Percentiles rank a stretch among this genome's conserved stretches.
Conservation (phyloP, 2,113 vertebrate species). For the Thomomys bottae region DNA sequence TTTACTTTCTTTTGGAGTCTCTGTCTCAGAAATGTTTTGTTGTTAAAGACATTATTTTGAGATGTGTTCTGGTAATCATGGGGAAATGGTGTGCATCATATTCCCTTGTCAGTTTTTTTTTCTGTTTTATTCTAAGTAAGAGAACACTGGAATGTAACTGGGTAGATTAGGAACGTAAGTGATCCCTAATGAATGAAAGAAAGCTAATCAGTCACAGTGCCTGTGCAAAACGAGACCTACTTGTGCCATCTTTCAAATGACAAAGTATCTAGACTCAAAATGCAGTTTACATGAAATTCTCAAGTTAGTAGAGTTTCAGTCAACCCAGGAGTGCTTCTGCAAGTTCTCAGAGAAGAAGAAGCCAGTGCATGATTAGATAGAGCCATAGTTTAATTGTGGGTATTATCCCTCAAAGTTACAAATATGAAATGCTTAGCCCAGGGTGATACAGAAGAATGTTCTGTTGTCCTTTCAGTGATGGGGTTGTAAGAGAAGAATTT, state of each 20-base stretch:
- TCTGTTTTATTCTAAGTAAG: background rate
- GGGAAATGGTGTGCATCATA: background rate
- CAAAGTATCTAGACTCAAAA: background rate
- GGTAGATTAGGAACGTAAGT: background rate
- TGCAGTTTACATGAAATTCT: background rate
- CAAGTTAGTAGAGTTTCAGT: background rate
- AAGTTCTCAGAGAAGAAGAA: slow-evolving; percentile 21
- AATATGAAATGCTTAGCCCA: background rate
- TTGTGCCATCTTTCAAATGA: background rate
- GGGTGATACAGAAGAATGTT: background rate
- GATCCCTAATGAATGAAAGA: background rate
- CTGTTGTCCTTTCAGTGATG: background rate
- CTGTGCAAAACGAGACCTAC: background rate
- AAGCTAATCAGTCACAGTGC: background rate
- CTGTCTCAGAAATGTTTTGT: background rate
- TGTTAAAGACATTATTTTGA: background rate
- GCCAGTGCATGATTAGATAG: background rate
- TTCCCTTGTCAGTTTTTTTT: background rate
- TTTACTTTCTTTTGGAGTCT: background rate
- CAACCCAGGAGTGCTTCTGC: background rate
- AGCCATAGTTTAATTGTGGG: background rate
- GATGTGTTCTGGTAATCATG: background rate
- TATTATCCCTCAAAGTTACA: too few species aligned
- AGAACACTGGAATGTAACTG: background rate
- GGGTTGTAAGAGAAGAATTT: too few species aligned